Base-by-base conservation (phyloP, 1,140 invertebrate species). In the Drosophila tristis region DNA sequence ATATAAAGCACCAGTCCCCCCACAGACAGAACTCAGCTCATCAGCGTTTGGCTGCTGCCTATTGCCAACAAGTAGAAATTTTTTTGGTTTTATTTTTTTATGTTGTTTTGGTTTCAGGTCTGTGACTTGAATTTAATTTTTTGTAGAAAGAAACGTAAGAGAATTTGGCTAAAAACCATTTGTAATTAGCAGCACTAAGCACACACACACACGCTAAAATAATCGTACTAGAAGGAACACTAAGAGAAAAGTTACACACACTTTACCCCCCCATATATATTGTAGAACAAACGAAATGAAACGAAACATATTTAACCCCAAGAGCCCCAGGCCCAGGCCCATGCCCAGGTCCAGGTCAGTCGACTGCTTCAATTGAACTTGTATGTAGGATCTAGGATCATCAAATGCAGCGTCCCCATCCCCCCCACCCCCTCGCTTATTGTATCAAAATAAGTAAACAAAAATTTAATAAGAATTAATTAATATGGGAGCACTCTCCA, bases 371-470 rank as follows among this genome's bases (percentile, higher is more conserved):
- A 58, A 44, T 71, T 77, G 11, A 61, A 70, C 15, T 50, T 71
- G 58, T 74, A 66, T 29, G 72, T 75, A 75, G 72, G 58, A 20
- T 59, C 61, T 75, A 75, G 72, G 73, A 55, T 53, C 73, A 55
- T 53, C 63, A 62, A 47, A 43, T 56, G 62, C 47, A 50, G 58
- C 51, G 54, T 13, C 23, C 23, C 2, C 20, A 2, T 20, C 20
- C 20, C 20, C 20, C 20, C 0, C 20, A 20, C 1, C 20, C 47
- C 5, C 20, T 68, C 42, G 63, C 26, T 67, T 39, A 26, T 50
- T n/a, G 31, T 35, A 47, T 53, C 42, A 31, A 47, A 61, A 57
- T 25, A 35, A 42, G 16, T 13, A 4, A 25, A 20, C 0, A 55
- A 31, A 39, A 15, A 26, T 44, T 68, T 23, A 25, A 4, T 35